A percentile compares a stretch with the other conserved stretches of the same genome.
Evolutionary conservation across 2,888 invertebrate species (phyloP).

Genomic region (Electrophaes corylata): DNA sequence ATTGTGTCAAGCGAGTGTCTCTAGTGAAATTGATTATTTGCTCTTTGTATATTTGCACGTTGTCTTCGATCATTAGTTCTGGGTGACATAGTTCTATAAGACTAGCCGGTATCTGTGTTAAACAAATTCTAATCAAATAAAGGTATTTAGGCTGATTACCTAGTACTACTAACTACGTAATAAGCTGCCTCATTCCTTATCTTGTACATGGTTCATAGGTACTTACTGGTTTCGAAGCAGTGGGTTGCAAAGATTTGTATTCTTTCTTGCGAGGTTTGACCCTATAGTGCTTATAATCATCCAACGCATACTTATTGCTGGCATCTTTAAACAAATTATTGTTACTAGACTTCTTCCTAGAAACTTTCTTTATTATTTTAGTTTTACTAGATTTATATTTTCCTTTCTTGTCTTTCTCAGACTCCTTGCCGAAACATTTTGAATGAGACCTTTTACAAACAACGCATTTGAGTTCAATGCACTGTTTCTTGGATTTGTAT

Average conservation of each 20-base stretch:
- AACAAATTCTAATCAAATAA: neutral
- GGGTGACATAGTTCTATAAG: constrained; percentile 59
- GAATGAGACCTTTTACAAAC: constrained; percentile 37
- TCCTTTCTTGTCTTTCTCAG: constrained; percentile 38
- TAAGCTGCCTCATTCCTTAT: no score
- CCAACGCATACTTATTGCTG: constrained; percentile 42
- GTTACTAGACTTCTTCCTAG: constrained; percentile 45
- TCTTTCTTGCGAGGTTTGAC: constrained; percentile 39
- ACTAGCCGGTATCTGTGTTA: constrained; percentile 62
- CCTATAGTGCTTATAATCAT: constrained; percentile 41
- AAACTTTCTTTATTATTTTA: constrained; percentile 45
- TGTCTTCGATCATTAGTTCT: constrained; percentile 41
- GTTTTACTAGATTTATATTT: constrained; percentile 46
- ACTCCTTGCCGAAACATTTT: constrained; percentile 25
- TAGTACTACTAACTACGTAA: neutral
- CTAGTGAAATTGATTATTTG: constrained; percentile 10
- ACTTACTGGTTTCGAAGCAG: constrained; percentile 59
- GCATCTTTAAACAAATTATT: constrained; percentile 43
- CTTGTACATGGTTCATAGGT: no score
- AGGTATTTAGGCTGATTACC: neutral
- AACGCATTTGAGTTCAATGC: constrained; percentile 30
- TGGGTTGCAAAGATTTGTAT: constrained; percentile 41
- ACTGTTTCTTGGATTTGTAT: constrained; percentile 31
- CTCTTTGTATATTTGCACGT: constrained; percentile 22
- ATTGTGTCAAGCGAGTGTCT: constrained; percentile 4